Percentiles rank a stretch among this genome's conserved stretches.
Conservation (phyloP, 2,888 invertebrate species). For the Drosophila dives region DNA sequence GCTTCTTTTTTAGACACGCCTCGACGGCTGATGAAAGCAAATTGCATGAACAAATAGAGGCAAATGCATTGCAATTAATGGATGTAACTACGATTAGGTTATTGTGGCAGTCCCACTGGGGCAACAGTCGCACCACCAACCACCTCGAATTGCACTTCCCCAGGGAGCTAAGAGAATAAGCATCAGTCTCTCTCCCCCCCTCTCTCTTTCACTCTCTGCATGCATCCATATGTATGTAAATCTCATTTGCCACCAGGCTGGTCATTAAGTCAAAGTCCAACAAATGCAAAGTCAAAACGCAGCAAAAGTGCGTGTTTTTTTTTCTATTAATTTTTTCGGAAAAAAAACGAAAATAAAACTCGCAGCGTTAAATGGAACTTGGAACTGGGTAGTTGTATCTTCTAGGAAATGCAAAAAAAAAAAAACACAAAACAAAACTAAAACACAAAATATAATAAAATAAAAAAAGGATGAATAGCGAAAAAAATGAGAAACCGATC, state of each 20-base stretch:
- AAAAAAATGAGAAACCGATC: constrained; percentile 8
- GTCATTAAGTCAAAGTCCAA: constrained; percentile 70
- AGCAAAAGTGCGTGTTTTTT: constrained; percentile 34
- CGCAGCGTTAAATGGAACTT: constrained; percentile 52
- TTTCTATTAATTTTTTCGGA: background rate
- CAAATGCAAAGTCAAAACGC: constrained; percentile 76
- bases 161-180: constrained; percentile 1
- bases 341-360: constrained; percentile 6
- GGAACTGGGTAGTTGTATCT: constrained; percentile 29
- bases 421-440: constrained; percentile 7
- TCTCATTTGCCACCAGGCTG: constrained; percentile 28
- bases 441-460: constrained; percentile 16
- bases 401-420: constrained; percentile 55
- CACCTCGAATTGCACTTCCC: constrained; percentile 30
- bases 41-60: constrained; percentile 62
- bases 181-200: background rate
- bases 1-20: constrained; percentile 42
- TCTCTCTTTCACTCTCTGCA: background rate
- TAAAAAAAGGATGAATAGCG: constrained; percentile 23
- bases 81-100: constrained; percentile 16
- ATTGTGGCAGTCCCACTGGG: constrained; percentile 30
- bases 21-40: constrained; percentile 70
- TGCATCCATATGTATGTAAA: constrained; percentile 20
- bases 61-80: constrained; percentile 54
- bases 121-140: constrained; percentile 5